phyloP scores from a whole-genome alignment of 2,888 invertebrate species.

The Adelphocoris suturalis region DNA sequence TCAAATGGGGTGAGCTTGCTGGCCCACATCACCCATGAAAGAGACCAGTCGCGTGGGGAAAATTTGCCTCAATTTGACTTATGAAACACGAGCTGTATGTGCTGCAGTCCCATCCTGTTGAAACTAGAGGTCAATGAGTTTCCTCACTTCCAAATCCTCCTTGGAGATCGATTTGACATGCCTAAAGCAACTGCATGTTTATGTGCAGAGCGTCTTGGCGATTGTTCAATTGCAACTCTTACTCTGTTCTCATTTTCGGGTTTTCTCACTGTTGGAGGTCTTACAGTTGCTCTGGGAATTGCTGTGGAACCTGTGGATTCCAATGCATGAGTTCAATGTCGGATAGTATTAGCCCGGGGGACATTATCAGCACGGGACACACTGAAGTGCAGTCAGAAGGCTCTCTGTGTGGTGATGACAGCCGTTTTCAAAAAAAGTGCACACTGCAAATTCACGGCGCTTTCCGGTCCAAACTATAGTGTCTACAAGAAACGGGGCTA shows the following conservation, averaged over 20 bases:
- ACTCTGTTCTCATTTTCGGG: slow-evolving; percentile 26
- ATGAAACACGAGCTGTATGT: no score
- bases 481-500: no score
- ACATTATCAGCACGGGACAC: background rate
- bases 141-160: background rate
- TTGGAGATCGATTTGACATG: background rate
- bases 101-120: background rate
- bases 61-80: no score
- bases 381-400: background rate
- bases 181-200: no score
- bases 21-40: no score
- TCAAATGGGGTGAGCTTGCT: no score
- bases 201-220: background rate
- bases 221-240: slow-evolving; percentile 26
- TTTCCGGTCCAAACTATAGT: no score
- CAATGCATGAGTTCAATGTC: background rate
- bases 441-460: no score
- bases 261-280: background rate
- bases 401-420: background rate
- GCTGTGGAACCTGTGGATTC: slow-evolving; percentile 18
- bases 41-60: no score
- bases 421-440: no score
- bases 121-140: no score
- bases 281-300: slow-evolving; percentile 10
- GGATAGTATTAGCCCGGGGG: background rate